A percentile compares a stretch with the other conserved stretches of the same genome.
Conservation (phyloP, 1,140 invertebrate species). For the Chrysomallon squamiferum region DNA sequence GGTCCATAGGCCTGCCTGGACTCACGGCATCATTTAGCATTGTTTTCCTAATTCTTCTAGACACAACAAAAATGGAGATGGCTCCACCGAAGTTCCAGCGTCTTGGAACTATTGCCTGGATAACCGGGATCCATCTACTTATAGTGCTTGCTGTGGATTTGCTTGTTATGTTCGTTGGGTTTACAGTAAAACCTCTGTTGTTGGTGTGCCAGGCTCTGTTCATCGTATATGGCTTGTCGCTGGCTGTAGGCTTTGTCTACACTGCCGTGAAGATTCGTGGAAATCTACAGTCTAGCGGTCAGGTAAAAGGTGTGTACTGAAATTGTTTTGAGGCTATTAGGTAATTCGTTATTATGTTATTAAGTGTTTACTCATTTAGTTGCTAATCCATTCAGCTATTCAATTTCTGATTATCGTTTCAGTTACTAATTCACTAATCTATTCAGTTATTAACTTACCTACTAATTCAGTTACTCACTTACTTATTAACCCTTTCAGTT, state of each 20-base stretch:
- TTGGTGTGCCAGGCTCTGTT: constrained; percentile 33
- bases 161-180: constrained; percentile 16
- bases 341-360: too few relatives aligned
- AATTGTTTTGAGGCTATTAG: too few relatives aligned
- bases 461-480: too few relatives aligned
- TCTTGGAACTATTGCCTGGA: constrained; percentile 17
- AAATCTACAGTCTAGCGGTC: constrained; percentile 18
- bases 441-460: too few relatives aligned
- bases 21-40: constrained; percentile 34
- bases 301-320: constrained; percentile 8
- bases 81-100: constrained; percentile 36
- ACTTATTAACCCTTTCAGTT: too few relatives aligned
- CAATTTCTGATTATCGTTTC: too few relatives aligned
- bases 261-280: constrained; percentile 26
- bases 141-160: constrained; percentile 27
- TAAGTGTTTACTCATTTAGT: too few relatives aligned
- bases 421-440: too few relatives aligned
- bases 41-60: constrained; percentile 33
- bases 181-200: constrained; percentile 19
- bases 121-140: constrained; percentile 20
- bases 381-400: too few relatives aligned
- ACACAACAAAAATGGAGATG: constrained; percentile 36
- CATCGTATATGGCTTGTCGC: constrained; percentile 22
- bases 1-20: constrained; percentile 31
- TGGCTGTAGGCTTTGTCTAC: constrained; percentile 26